Conservation (phyloP, 1,140 invertebrate genomes). For the Physella acuta region DNA sequence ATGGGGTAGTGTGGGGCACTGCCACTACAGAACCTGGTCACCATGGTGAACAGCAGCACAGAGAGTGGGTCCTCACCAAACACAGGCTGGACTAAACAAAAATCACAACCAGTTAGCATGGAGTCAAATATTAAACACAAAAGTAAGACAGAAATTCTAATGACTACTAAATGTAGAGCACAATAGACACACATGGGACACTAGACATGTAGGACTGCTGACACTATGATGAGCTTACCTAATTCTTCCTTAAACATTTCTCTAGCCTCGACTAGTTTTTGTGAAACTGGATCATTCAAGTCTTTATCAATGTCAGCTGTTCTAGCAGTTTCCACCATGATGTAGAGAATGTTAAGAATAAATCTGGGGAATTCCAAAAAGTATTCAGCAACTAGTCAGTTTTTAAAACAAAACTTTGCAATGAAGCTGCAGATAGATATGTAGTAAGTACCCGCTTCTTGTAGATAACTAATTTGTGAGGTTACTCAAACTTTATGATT, state of each 20-base stretch:
- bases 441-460: too few species aligned
- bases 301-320: slow-evolving; percentile 50
- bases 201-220: too few species aligned
- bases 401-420: neutral
- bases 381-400: neutral
- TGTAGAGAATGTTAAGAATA: slow-evolving; percentile 90
- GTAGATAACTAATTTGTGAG: too few species aligned
- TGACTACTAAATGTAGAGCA: too few species aligned
- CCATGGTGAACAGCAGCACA: slow-evolving; percentile 86
- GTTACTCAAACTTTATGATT: too few species aligned
- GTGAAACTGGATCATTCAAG: slow-evolving; percentile 36
- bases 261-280: slow-evolving; percentile 73
- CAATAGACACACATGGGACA: too few species aligned
- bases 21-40: slow-evolving; percentile 91
- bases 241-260: slow-evolving; percentile 80
- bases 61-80: slow-evolving; percentile 77
- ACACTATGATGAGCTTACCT: slow-evolving; percentile 63
- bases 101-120: too few species aligned
- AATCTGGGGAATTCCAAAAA: slow-evolving; percentile 64
- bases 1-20: slow-evolving; percentile 94
- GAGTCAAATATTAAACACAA: too few species aligned
- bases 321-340: slow-evolving; percentile 85
- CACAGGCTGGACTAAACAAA: slow-evolving; percentile 37
- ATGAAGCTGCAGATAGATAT: neutral
- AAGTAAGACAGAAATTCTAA: too few species aligned